Percentiles rank a stretch among this genome's conserved stretches.
phyloP scores from a whole-genome alignment of 2,797 vertebrate species.

The Falco cherrug region DNA sequence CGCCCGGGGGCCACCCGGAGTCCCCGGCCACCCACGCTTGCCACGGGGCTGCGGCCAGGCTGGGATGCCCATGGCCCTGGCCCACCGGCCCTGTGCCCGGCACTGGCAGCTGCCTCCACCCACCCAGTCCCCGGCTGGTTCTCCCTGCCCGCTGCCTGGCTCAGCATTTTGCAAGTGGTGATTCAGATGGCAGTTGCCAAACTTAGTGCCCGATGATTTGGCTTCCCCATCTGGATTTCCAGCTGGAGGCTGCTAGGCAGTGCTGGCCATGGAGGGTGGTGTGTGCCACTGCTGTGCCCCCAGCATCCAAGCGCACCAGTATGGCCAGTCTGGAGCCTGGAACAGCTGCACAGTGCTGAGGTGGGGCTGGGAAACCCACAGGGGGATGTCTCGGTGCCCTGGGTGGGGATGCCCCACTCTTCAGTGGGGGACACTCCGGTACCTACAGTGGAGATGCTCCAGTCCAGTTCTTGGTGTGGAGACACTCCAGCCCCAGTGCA shows the following conservation, averaged over 20 bases:
- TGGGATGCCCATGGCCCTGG: not conserved
- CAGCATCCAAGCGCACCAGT: fast-evolving
- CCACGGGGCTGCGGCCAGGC: not conserved
- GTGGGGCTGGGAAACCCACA: fast-evolving
- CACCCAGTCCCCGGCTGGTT: fast-evolving
- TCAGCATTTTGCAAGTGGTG: not conserved
- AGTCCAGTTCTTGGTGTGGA: not conserved
- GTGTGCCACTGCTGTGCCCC: not conserved
- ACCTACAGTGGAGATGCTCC: not conserved
- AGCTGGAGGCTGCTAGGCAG: not conserved
- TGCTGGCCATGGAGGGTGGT: fast-evolving
- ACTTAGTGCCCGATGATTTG: not conserved
- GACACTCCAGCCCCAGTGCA: no score
- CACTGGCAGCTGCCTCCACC: not conserved
- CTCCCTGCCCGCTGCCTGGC: not conserved
- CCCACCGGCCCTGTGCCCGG: fast-evolving
- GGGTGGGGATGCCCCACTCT: not conserved
- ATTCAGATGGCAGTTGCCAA: not conserved
- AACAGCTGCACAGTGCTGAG: fast-evolving
- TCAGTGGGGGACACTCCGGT: not conserved
- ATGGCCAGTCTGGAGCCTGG: fast-evolving
- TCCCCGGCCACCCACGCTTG: conserved; percentile 13
- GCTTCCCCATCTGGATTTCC: not conserved
- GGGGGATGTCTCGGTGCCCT: fast-evolving
- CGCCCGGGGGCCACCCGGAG: not conserved